phyloP scores from a whole-genome alignment of 2,797 vertebrate species.

The Pipistrellus kuhlii region DNA sequence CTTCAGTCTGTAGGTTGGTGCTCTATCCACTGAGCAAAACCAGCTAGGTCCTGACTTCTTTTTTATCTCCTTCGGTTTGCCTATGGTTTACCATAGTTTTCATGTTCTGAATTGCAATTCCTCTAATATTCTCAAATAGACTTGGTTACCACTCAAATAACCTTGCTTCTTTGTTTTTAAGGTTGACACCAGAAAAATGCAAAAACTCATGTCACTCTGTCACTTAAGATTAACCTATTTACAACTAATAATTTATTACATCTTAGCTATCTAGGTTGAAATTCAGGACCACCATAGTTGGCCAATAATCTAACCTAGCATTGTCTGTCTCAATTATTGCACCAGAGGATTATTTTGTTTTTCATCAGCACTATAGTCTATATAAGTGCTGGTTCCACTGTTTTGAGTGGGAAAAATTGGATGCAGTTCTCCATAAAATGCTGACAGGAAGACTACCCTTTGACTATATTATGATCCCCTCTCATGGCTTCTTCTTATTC shows the following conservation, averaged over 20 bases:
- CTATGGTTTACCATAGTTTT: neutral
- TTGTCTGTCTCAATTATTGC: neutral
- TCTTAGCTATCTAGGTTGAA: constrained; percentile 3
- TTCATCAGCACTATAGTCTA: neutral
- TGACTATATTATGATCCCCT: neutral
- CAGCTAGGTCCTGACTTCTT: neutral
- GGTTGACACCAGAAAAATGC: neutral
- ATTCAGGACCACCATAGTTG: neutral
- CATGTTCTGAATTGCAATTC: neutral
- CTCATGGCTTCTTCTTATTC: neutral
- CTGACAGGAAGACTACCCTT: neutral
- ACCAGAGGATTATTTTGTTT: neutral
- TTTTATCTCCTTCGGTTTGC: neutral
- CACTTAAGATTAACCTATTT: neutral
- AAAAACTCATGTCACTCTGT: neutral
- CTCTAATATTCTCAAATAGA: neutral
- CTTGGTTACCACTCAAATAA: neutral
- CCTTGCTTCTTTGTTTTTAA: neutral
- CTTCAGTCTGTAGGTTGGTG: too few species aligned
- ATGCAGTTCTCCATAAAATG: neutral
- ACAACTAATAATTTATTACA: neutral
- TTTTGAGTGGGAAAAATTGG: neutral
- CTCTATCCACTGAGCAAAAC: too few species aligned
- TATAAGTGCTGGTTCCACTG: neutral
- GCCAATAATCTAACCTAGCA: neutral